Conservation (phyloP, 2,797 vertebrate species). For the Eulemur albifrons region DNA sequence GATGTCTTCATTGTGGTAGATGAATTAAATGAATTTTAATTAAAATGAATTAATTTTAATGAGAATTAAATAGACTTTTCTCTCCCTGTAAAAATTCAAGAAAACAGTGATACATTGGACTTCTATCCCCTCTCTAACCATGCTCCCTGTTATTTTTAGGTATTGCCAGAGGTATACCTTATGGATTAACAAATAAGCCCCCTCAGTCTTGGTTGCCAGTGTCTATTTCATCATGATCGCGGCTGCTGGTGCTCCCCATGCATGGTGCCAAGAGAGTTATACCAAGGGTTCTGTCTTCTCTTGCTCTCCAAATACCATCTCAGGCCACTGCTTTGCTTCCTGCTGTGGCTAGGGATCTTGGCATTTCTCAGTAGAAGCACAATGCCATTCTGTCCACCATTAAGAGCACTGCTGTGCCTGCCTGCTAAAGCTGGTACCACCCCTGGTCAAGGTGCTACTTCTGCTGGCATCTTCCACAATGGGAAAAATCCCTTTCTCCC, state of each 20-base stretch:
- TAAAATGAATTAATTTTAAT: not conserved
- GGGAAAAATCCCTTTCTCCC: not conserved
- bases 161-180: not conserved
- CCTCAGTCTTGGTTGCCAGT: not conserved
- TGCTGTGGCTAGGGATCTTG: not conserved
- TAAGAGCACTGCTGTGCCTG: not conserved
- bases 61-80: slow-evolving; percentile 4
- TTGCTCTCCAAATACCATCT: not conserved
- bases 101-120: not conserved
- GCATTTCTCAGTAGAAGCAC: not conserved
- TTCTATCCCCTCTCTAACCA: not conserved
- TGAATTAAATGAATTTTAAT: not conserved
- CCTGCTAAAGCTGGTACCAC: not conserved
- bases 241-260: too few species aligned
- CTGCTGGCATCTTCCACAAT: not conserved
- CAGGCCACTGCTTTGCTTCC: not conserved
- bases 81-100: not conserved
- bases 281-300: not conserved
- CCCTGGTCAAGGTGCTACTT: not conserved
- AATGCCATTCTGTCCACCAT: not conserved
- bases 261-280: not conserved
- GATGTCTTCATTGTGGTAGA: not conserved
- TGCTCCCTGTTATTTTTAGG: not conserved
- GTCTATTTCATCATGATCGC: not conserved
- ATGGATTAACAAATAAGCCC: not conserved